Conservation (phyloP, 1,140 invertebrate species). For the Planococcus citri region DNA sequence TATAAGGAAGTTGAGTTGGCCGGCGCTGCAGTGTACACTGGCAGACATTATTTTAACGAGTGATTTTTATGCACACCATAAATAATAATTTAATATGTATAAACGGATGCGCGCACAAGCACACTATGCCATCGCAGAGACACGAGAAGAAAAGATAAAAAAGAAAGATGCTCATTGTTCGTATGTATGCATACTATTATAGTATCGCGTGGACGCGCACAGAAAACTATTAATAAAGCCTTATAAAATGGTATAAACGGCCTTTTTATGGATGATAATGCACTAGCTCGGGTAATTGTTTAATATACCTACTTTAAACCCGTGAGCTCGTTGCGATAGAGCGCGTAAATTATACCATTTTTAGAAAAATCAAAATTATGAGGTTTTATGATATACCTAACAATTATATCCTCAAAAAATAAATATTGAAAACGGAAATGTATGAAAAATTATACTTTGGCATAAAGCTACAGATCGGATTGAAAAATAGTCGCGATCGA, state of each 20-base stretch:
- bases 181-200: not conserved
- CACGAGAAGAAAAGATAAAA: not conserved
- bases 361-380: no score
- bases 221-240: not conserved
- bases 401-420: no score
- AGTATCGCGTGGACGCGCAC: not conserved
- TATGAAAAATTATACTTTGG: no score
- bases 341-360: no score
- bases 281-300: not conserved
- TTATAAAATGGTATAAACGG: not conserved
- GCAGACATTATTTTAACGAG: slow-evolving; percentile 6
- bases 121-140: not conserved
- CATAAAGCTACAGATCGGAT: no score
- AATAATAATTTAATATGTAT: slow-evolving; percentile 3
- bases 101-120: not conserved
- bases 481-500: no score
- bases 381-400: no score
- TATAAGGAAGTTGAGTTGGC: not conserved
- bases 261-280: not conserved
- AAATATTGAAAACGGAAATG: no score
- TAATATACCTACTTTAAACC: no score
- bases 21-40: not conserved
- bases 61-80: slow-evolving; percentile 3
- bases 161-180: not conserved
- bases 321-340: no score